Evolutionary conservation across 2,797 vertebrate genomes (phyloP).

Genomic region (Hypotaenidia philippensis): DNA sequence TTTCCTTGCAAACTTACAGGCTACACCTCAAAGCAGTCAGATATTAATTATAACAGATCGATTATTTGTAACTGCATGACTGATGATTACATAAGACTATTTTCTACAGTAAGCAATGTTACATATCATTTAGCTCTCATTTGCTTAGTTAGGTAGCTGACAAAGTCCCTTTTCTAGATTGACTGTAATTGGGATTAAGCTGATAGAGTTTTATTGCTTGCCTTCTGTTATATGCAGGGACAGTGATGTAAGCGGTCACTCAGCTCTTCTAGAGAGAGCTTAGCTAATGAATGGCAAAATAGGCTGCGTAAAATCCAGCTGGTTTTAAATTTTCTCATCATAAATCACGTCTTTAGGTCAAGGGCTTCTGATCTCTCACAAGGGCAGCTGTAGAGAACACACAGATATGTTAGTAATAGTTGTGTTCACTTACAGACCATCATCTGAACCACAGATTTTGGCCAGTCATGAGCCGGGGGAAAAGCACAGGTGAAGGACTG

Average conservation of each 20-base stretch:
- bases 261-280: neutral
- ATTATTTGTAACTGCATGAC: neutral
- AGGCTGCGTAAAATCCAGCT: neutral
- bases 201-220: neutral
- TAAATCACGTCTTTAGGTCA: neutral
- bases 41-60: neutral
- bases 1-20: neutral
- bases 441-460: neutral
- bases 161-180: neutral
- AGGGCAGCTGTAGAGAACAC: neutral
- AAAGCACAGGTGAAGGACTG: neutral
- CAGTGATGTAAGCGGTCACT: neutral
- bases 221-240: neutral
- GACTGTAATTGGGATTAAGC: neutral
- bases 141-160: neutral
- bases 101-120: neutral
- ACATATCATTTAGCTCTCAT: neutral
- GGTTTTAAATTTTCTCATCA: neutral
- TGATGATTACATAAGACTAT: neutral
- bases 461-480: neutral
- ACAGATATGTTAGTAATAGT: neutral
- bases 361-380: neutral
- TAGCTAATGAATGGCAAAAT: neutral
- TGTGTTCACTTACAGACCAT: neutral
- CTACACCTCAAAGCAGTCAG: neutral